A percentile compares a stretch with the other conserved stretches of the same genome.
Evolutionary conservation across 2,797 vertebrate genomes (phyloP).

Genomic region (Passerculus sandwichensis): DNA sequence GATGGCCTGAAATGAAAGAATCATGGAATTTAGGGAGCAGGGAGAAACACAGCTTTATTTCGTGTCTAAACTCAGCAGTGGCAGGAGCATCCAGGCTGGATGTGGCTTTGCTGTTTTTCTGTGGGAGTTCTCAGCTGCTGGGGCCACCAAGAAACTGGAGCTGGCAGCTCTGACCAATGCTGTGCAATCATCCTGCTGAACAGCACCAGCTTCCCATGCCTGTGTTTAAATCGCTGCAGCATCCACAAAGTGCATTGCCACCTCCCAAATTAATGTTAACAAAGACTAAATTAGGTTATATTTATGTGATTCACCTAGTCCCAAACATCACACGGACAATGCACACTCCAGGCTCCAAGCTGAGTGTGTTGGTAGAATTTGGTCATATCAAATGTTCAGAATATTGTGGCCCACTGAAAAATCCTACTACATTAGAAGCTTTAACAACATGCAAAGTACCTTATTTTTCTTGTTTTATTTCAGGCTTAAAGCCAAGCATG

Average conservation of each 20-base stretch:
- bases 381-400: neutral
- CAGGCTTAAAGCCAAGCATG: neutral
- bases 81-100: neutral
- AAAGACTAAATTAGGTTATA: neutral
- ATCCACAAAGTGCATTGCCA: neutral
- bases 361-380: neutral
- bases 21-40: neutral
- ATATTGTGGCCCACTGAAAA: neutral
- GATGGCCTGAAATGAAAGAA: constrained; percentile 82
- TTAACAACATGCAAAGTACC: neutral
- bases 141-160: rapidly evolving
- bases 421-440: neutral
- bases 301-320: neutral
- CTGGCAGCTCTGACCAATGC: neutral
- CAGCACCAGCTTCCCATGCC: neutral
- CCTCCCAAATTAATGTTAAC: neutral
- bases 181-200: neutral
- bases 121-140: neutral
- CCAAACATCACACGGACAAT: neutral
- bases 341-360: neutral
- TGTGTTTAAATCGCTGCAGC: constrained; percentile 2
- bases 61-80: neutral
- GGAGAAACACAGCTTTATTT: neutral
- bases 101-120: neutral
- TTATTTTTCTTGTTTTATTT: neutral